Base-by-base conservation (phyloP, 2,113 vertebrate genomes). In the Mola mola region DNA sequence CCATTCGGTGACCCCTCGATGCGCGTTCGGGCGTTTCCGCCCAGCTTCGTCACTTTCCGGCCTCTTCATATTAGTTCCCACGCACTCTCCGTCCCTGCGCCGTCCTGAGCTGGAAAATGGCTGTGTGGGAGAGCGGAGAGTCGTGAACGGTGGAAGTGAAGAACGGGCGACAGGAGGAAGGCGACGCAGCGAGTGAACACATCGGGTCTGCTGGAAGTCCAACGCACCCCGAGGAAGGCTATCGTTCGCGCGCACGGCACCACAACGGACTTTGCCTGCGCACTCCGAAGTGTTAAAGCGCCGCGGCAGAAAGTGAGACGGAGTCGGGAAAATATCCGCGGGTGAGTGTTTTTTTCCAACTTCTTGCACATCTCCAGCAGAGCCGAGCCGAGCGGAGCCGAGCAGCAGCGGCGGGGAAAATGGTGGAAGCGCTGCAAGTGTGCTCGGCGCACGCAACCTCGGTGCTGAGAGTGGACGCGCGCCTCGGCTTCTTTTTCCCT, bases 31-130 rank as follows among this genome's bases (percentile, higher is more conserved):
- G 0, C 20, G 5, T 84, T 83, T 87, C 83, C 89, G 89, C n/a
- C 20, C 3, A 2, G 2, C 36, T 76, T 86, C 89, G 89, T 36
- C 37, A 2, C 37, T 86, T 81, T 87, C 78, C 85, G 85, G 43
- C 1, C 37, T 55, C 75, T 6, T 79, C 76, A 62, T 59, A 62
- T 70, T 63, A 66, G 88, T 86, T 91, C 89, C 82, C 89, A 86
- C 84, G 85, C 86, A 76, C 71, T 42, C 59, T 64, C 80, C 67
- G 63, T 76, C 62, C 73, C 73, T 69, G 82, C 61, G 64, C 72
- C 62, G 76, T 77, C 80, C 79, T 53, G 82, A 84, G 84, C 80
- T 90, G 88, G 89, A 91, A 91, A 89, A 91, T 91, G 89, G 89
- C 89, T 88, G 89, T 76, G 86, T 71, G 36, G 43, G 55, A 66